Percentiles rank a stretch among this genome's conserved stretches.
Conservation (phyloP, 2,888 invertebrate genomes). For the Noctua janthe region DNA sequence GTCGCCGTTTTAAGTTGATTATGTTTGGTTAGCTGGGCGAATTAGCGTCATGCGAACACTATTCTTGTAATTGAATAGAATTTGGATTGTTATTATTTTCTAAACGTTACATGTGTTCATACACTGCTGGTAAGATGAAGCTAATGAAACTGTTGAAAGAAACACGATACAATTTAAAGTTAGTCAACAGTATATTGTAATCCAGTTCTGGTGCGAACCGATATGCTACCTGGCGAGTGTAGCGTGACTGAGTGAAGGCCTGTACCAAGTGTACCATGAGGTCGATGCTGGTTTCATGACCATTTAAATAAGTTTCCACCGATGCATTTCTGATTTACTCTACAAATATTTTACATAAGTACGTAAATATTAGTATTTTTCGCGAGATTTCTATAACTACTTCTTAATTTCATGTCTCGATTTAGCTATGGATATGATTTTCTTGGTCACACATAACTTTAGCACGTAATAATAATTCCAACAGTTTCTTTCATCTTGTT, state of each 20-base stretch:
- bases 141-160: conserved; percentile 2
- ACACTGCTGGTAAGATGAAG: neutral
- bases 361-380: neutral
- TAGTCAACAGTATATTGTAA: conserved; percentile 10
- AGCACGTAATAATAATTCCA: neutral
- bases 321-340: neutral
- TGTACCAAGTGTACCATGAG: neutral
- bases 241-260: conserved; percentile 41
- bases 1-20: neutral
- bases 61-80: neutral
- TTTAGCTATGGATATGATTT: conserved; percentile 11
- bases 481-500: conserved; percentile 15
- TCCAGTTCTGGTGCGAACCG: conserved; percentile 17
- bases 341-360: neutral
- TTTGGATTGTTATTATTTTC: neutral
- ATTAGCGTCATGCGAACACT: neutral
- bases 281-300: neutral
- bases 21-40: neutral
- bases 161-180: conserved; percentile 11
- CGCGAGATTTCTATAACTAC: neutral
- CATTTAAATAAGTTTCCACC: neutral
- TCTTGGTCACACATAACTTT: neutral
- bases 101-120: neutral
- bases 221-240: conserved; percentile 4
- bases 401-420: conserved; percentile 15